Evolutionary conservation across 2,797 vertebrate genomes (phyloP).

Genomic region (Eulemur mongoz): DNA sequence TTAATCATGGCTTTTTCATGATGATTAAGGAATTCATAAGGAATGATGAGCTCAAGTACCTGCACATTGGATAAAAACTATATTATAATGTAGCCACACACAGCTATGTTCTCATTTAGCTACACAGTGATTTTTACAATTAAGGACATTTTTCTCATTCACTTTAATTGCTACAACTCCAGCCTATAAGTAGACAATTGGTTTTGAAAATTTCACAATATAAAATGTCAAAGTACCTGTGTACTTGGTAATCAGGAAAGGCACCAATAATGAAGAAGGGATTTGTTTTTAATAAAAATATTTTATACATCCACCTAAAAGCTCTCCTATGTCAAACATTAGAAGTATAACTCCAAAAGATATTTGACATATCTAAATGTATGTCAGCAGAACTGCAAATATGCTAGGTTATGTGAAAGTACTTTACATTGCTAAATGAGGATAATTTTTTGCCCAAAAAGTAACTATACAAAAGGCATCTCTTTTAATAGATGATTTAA

Average conservation of each 20-base stretch:
- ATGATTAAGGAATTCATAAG: conserved; percentile 27
- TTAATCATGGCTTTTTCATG: background rate
- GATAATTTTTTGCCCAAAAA: background rate
- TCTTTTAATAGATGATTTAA: conserved; percentile 44
- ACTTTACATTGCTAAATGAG: background rate
- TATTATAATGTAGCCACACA: background rate
- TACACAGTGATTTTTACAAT: background rate
- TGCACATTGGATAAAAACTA: background rate
- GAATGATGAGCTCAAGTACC: background rate
- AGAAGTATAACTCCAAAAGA: conserved; percentile 13
- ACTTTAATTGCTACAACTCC: background rate
- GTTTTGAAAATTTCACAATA: conserved; percentile 26
- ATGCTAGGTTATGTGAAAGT: background rate
- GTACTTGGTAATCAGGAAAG: background rate
- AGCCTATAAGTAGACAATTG: background rate
- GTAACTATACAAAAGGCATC: background rate
- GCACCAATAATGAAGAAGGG: background rate
- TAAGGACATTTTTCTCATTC: background rate
- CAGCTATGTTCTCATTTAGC: background rate
- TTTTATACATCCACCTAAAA: conserved; percentile 34
- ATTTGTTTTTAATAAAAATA: conserved; percentile 55
- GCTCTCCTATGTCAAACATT: conserved; percentile 13
- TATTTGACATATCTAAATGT: background rate
- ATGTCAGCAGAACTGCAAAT: background rate
- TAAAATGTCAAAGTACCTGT: background rate